Base-by-base conservation (phyloP, 2,888 invertebrate species). In the Phoronis australis region DNA sequence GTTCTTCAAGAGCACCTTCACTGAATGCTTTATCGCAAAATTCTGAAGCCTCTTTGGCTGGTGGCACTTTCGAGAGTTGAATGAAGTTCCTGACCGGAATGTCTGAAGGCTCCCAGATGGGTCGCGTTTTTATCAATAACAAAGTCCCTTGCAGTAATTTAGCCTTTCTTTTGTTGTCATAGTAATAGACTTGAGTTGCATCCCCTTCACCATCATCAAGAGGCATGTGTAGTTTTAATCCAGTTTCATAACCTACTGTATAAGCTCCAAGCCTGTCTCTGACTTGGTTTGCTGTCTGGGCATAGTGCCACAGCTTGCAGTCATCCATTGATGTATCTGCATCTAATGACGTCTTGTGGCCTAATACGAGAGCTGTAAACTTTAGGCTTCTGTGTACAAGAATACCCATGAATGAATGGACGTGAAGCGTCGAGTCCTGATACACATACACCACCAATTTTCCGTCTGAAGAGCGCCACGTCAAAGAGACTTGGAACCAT, bases 201-300 rank as follows among this genome's bases (percentile, higher is more conserved):
- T 46, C 18, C 18, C 63, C 62, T 6, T 39, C 45, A 2, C 63
- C 65, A 49, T 65, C 65, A 49, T 65, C 65, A 31, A 63, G 55
- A 5, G 51, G 39, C 15, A 55, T 40, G 9, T 43, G 22, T n/a
- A 60, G 31, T 24, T 60, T 12, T 25, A 61, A 46, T n/a, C 47
- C 50, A 20, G 48, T 47, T 4, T 41, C 51, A 5, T 50, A 40
- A 12, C 22, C 35, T n/a, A 48, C 25, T 15, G 40, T 45, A 43
- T 61, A 64, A 2, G 25, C 37, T 23, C 54, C 38, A 50, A 56
- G 52, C 27, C 60, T 57, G 20, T 43, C 25, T 0, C 50, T 45
- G 1, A 59, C 50, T 3, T 54, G 51, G 5, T 51, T 45, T 2
- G 56, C 42, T 15, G 60, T 45, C 44, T 58, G 56, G 1, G 43